Conservation (phyloP, 2,888 invertebrate species). For the Therioaphis trifolii region DNA sequence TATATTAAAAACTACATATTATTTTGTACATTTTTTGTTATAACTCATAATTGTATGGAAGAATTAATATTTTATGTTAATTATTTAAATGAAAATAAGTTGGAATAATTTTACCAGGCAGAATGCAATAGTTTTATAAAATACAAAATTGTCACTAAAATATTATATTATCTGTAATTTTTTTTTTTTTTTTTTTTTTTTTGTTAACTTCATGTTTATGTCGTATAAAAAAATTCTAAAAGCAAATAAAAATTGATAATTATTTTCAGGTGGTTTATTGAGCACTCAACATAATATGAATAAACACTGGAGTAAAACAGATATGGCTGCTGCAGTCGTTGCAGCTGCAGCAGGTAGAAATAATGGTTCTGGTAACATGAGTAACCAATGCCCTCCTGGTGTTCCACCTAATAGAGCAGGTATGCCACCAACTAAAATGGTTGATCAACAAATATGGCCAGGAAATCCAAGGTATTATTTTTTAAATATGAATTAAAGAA, state of each 20-base stretch:
- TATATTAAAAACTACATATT: no score
- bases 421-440: constrained; percentile 70
- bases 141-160: no score
- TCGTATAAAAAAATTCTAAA: no score
- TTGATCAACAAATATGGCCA: constrained; percentile 59
- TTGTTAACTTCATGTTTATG: not conserved
- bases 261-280: constrained; percentile 50
- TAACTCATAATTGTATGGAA: no score
- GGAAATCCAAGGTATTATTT: constrained; percentile 56
- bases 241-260: no score
- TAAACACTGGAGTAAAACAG: constrained; percentile 60
- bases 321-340: constrained; percentile 62
- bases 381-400: constrained; percentile 72
- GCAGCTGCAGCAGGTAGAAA: constrained; percentile 65
- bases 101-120: no score
- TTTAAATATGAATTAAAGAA: constrained; percentile 63
- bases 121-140: no score
- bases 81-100: no score
- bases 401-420: constrained; percentile 73
- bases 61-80: no score
- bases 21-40: no score
- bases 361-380: constrained; percentile 67
- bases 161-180: no score
- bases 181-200: no score
- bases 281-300: constrained; percentile 55